Percentiles rank a stretch among this genome's conserved stretches.
Conservation (phyloP, 2,797 vertebrate genomes). For the Amphiprion clarkii region DNA sequence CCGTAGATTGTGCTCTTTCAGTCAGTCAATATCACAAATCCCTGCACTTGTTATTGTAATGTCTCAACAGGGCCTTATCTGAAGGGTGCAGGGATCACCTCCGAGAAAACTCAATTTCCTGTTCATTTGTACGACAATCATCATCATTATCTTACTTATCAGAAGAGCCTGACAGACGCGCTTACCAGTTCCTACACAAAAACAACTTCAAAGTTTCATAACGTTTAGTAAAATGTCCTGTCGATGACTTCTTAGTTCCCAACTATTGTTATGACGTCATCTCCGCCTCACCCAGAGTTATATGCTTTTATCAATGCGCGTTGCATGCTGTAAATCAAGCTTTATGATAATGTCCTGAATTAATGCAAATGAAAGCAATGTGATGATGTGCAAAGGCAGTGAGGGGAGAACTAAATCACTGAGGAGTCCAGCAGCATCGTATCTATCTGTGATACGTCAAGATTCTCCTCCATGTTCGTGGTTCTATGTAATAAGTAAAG, state of each 20-base stretch:
- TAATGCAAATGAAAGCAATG: conserved; percentile 24
- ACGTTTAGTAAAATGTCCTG: conserved; percentile 39
- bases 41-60: conserved; percentile 66
- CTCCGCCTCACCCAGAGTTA: conserved; percentile 2
- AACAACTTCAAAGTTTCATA: conserved; percentile 56
- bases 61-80: conserved; percentile 74
- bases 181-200: conserved; percentile 44
- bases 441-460: not conserved
- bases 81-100: conserved; percentile 69
- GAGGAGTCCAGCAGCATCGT: not conserved
- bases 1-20: conserved; percentile 58
- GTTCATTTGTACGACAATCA: conserved; percentile 76
- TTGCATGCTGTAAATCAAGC: conserved; percentile 1
- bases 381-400: conserved; percentile 4
- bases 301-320: conserved; percentile 22
- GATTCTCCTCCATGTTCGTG: not conserved
- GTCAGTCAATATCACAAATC: conserved; percentile 72
- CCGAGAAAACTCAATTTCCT: conserved; percentile 77
- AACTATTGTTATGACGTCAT: conserved; percentile 15
- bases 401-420: conserved; percentile 10
- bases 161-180: conserved; percentile 56
- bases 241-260: conserved; percentile 23
- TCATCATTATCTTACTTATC: conserved; percentile 76
- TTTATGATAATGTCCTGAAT: conserved; percentile 24
- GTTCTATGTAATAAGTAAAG: not conserved